phyloP scores from a whole-genome alignment of 2,113 vertebrate species.

The Quiscalus mexicanus region DNA sequence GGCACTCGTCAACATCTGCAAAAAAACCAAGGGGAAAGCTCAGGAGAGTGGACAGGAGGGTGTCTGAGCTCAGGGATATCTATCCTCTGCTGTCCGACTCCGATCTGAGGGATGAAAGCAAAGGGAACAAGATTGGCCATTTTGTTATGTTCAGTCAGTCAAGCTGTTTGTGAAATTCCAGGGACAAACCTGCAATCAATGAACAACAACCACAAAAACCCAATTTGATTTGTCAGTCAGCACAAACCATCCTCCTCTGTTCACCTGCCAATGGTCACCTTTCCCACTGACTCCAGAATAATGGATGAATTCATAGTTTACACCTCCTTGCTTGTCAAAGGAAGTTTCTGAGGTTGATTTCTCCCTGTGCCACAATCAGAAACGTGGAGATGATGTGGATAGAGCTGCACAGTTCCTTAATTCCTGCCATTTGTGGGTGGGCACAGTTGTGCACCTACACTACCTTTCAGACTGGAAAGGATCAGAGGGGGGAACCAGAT shows the following conservation, averaged over 20 bases:
- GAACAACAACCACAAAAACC: neutral
- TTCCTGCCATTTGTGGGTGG: neutral
- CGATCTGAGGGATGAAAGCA: neutral
- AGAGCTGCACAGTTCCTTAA: neutral
- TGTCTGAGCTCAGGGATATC: neutral
- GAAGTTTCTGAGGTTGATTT: neutral
- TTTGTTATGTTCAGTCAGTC: neutral
- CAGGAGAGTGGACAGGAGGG: neutral
- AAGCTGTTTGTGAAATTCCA: neutral
- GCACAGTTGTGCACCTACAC: too few species aligned
- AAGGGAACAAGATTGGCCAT: neutral
- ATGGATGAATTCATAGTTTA: neutral
- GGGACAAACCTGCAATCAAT: neutral
- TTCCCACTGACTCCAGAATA: neutral
- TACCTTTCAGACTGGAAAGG: neutral
- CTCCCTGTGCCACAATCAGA: neutral
- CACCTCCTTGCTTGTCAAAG: neutral
- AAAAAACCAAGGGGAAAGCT: neutral
- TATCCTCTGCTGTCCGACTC: fast-evolving
- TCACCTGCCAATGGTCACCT: fast-evolving
- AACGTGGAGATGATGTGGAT: neutral
- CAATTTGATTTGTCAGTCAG: neutral
- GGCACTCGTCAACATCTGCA: constrained; percentile 92
- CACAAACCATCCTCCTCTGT: neutral
- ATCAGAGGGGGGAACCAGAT: neutral